These are phyloP conservation scores for Cuniculus paca DNA, from an alignment of 2,797 vertebrate genomes.

Conservation along the genomic window DNA sequence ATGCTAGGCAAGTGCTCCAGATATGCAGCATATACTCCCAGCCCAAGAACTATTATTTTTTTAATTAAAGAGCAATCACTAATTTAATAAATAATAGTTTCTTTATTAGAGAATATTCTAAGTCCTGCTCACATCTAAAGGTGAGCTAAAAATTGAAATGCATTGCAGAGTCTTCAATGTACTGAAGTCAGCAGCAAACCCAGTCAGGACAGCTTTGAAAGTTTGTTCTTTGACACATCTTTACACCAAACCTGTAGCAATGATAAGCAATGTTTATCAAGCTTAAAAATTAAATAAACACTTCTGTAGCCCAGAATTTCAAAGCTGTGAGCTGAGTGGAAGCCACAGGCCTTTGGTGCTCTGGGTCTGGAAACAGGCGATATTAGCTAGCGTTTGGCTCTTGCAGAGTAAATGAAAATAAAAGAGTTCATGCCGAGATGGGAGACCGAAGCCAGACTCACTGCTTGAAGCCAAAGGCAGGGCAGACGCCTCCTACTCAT, in stretches of 20 bases:
- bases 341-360: constrained; percentile 58
- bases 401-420: constrained; percentile 68
- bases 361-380: constrained; percentile 34
- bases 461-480: constrained; percentile 63
- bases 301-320: constrained; percentile 32
- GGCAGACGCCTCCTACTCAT: constrained; percentile 1
- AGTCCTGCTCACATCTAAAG: constrained; percentile 17
- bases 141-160: not conserved
- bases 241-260: constrained; percentile 23
- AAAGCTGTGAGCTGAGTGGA: constrained; percentile 47
- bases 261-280: constrained; percentile 60
- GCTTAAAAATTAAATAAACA: constrained; percentile 72
- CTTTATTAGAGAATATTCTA: constrained; percentile 11
- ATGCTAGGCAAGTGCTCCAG: not conserved
- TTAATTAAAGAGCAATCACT: not conserved
- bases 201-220: not conserved
- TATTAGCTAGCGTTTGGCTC: constrained; percentile 48
- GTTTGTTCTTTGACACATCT: constrained; percentile 40
- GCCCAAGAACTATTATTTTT: not conserved
- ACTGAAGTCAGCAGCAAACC: not conserved
- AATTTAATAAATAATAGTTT: constrained; percentile 4
- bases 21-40: not conserved
- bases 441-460: constrained; percentile 64
- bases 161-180: not conserved
- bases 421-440: constrained; percentile 50